These are phyloP conservation scores for Sternarchorhynchus goeldii DNA, from an alignment of 2,797 vertebrate genomes.

Conservation along the genomic window DNA sequence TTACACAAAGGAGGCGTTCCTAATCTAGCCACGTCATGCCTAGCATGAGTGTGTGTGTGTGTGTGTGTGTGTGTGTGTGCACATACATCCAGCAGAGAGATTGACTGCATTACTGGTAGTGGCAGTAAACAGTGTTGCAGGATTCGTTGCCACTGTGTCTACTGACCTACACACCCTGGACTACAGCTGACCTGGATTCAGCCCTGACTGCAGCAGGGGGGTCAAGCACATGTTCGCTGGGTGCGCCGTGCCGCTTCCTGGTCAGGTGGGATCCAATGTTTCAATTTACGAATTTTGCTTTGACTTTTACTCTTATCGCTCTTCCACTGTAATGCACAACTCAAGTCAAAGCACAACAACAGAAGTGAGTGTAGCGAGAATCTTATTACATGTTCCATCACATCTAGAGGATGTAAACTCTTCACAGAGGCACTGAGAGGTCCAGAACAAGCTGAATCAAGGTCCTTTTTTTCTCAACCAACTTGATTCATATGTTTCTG, in stretches of 20 bases:
- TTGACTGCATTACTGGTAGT: neutral
- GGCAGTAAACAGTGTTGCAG: constrained; percentile 4
- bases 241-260: neutral
- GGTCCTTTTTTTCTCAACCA: too few species aligned
- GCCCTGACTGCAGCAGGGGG: constrained; percentile 21
- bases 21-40: neutral
- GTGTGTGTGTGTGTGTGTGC: neutral
- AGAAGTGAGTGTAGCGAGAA: neutral
- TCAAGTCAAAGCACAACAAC: neutral
- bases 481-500: too few species aligned
- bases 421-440: neutral
- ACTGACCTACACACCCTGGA: constrained; percentile 49
- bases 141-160: constrained; percentile 45
- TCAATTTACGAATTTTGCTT: constrained; percentile 2
- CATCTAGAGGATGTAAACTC: neutral
- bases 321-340: neutral
- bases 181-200: constrained; percentile 46
- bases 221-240: neutral
- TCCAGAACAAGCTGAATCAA: neutral
- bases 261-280: neutral
- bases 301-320: neutral
- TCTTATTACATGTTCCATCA: neutral
- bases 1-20: neutral
- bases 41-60: constrained; percentile 3
- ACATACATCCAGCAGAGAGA: neutral